Evolutionary conservation across 2,113 vertebrate genomes (phyloP).

Genomic region (Rhinoptilus africanus): DNA sequence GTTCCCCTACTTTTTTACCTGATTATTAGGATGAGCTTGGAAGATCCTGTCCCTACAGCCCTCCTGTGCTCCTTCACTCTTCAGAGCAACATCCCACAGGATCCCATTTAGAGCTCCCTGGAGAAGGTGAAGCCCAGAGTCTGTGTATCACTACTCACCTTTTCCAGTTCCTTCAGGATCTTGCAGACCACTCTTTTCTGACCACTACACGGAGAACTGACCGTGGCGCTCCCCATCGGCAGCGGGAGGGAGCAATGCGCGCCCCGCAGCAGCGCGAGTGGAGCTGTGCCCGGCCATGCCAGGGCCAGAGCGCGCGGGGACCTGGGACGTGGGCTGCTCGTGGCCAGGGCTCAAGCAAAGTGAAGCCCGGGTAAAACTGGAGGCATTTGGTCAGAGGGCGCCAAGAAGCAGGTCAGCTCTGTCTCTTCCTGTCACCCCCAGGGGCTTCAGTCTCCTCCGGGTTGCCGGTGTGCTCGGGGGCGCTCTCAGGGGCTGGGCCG

Average conservation of each 20-base stretch:
- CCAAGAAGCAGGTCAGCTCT: neutral
- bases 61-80: neutral
- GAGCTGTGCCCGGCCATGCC: neutral
- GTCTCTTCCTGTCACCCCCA: neutral
- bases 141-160: neutral
- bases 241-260: neutral
- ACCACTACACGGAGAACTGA: neutral
- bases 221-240: neutral
- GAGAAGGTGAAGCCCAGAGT: neutral
- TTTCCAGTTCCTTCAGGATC: neutral
- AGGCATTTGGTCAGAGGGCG: neutral
- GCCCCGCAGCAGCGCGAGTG: neutral
- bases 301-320: rapidly evolving
- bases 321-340: neutral
- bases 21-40: neutral
- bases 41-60: neutral
- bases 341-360: neutral
- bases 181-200: neutral
- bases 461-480: too few species aligned
- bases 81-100: neutral
- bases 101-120: neutral
- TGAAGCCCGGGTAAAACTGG: neutral
- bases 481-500: neutral
- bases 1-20: rapidly evolving
- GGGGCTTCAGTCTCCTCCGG: neutral